A percentile compares a stretch with the other conserved stretches of the same genome.
phyloP scores from a whole-genome alignment of 2,113 vertebrate genomes.

The Chloropsis hardwickii region DNA sequence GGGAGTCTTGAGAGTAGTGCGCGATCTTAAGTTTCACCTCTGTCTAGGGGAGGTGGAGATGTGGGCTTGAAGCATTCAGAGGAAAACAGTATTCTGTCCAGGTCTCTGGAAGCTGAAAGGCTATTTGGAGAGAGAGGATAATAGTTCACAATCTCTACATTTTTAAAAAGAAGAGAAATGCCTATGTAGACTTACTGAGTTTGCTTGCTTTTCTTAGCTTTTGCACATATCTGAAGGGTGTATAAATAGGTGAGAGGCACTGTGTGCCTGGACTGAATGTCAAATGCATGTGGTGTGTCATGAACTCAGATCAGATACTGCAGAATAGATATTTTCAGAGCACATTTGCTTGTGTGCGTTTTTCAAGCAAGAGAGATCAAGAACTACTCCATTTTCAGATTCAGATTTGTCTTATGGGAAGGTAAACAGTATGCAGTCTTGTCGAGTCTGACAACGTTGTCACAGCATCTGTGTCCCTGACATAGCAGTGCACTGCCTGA shows the following conservation, averaged over 20 bases:
- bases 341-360: background rate
- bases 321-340: background rate
- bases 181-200: background rate
- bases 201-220: background rate
- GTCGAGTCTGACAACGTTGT: fast-evolving
- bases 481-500: background rate
- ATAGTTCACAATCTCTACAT: background rate
- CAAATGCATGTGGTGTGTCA: background rate
- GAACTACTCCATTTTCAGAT: background rate
- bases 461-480: background rate
- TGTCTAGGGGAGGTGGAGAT: background rate
- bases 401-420: background rate
- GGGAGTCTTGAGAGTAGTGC: background rate
- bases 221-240: background rate
- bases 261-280: background rate
- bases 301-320: background rate
- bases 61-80: background rate
- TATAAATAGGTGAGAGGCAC: background rate
- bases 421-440: background rate
- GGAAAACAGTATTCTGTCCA: background rate
- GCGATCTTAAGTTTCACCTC: background rate
- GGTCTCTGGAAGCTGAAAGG: background rate
- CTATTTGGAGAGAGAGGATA: background rate
- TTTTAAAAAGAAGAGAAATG: background rate
- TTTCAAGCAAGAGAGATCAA: background rate